A percentile compares a stretch with the other conserved stretches of the same genome.
Evolutionary conservation across 1,140 invertebrate genomes (phyloP).

Genomic region (Apis florea): DNA sequence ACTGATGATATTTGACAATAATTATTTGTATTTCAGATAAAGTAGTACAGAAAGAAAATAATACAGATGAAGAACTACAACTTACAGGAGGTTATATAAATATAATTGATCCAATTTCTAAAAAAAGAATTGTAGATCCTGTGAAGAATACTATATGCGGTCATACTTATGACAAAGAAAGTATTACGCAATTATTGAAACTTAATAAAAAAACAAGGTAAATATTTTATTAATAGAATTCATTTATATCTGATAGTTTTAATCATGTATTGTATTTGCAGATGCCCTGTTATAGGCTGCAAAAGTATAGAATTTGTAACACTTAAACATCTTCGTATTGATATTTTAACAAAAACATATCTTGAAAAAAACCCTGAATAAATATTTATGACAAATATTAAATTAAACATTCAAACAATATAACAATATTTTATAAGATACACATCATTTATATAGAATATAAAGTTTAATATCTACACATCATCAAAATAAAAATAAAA

Average conservation of each 20-base stretch:
- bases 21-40: neutral
- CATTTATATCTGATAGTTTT: neutral
- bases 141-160: constrained; percentile 81
- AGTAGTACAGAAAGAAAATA: neutral
- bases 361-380: constrained; percentile 59
- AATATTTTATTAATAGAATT: constrained; percentile 5
- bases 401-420: neutral
- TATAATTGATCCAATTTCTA: constrained; percentile 82
- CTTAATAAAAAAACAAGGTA: constrained; percentile 76
- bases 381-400: neutral
- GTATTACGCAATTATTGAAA: constrained; percentile 75
- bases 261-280: constrained; percentile 51
- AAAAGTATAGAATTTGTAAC: constrained; percentile 65
- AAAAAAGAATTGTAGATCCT: constrained; percentile 79
- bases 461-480: neutral
- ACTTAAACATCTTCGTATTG: constrained; percentile 57
- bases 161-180: constrained; percentile 81
- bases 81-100: constrained; percentile 65
- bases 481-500: constrained; percentile 10
- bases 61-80: constrained; percentile 66
- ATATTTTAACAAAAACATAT: constrained; percentile 66
- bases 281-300: constrained; percentile 76
- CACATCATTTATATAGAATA: neutral
- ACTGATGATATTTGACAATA: neutral
- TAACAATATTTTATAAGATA: neutral